Evolutionary conservation across 2,888 invertebrate genomes (phyloP).

Genomic region (Scaptomyza cyrtandrae): DNA sequence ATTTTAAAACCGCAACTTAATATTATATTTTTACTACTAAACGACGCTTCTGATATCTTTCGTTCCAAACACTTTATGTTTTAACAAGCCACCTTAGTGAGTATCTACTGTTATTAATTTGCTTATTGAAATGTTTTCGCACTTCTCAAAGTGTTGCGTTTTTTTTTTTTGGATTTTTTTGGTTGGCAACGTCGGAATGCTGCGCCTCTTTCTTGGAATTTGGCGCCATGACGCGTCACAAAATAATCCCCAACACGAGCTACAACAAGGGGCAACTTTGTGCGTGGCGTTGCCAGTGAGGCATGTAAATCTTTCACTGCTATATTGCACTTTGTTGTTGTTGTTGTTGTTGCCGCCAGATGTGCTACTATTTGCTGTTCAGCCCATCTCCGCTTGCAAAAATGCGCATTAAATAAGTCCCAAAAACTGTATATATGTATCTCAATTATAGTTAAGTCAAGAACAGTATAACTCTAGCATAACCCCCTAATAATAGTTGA

Average conservation of each 20-base stretch:
- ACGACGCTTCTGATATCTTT: no score
- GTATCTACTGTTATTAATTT: not conserved
- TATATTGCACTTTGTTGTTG: constrained; percentile 51
- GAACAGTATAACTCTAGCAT: constrained; percentile 2
- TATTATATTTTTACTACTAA: no score
- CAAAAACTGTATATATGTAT: constrained; percentile 10
- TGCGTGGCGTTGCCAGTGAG: constrained; percentile 14
- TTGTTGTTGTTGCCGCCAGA: constrained; percentile 43
- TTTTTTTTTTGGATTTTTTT: not conserved
- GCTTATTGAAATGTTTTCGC: constrained; percentile 46
- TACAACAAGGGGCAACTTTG: constrained; percentile 11
- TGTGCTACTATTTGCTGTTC: constrained; percentile 29
- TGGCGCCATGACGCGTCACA: constrained; percentile 69
- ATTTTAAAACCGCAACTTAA: no score
- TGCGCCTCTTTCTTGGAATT: constrained; percentile 76
- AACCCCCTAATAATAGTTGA: constrained; percentile 17
- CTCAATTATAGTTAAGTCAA: constrained; percentile 40
- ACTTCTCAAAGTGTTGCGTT: constrained; percentile 63
- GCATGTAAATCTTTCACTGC: constrained; percentile 70
- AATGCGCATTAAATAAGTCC: not conserved
- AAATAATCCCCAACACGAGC: constrained; percentile 46
- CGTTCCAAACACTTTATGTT: no score
- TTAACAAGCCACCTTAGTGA: no score
- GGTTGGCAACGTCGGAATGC: constrained; percentile 58
- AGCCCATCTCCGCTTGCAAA: constrained; percentile 49